A percentile compares a stretch with the other conserved stretches of the same genome.
phyloP scores from a whole-genome alignment of 1,140 invertebrate genomes.

The Drosophila lowei region DNA sequence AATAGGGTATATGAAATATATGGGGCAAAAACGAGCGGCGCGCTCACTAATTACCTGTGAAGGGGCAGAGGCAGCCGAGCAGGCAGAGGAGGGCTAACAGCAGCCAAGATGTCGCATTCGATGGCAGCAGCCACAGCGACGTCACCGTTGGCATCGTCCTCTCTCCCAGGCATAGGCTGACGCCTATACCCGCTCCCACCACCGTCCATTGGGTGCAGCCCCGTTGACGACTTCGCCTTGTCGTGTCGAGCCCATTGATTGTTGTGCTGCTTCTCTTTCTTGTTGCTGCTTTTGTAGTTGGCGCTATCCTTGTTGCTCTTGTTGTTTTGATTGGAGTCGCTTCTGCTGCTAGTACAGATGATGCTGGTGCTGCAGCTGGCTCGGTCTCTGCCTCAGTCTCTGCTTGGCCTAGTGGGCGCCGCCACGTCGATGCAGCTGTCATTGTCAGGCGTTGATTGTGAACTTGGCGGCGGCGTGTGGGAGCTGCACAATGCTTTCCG shows the following conservation, averaged over 20 bases:
- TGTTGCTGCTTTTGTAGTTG: conserved; percentile 13
- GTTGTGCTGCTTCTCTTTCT: conserved; percentile 5
- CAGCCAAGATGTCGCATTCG: conserved; percentile 59
- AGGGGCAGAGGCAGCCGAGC: conserved; percentile 65
- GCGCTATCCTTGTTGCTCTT: conserved; percentile 18
- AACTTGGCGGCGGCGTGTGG: conserved; percentile 51
- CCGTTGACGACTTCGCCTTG: conserved; percentile 48
- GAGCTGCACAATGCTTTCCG: conserved; percentile 7
- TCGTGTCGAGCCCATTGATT: conserved; percentile 56
- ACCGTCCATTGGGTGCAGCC: conserved; percentile 24
- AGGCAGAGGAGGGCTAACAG: conserved; percentile 58
- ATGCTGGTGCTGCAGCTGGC: conserved; percentile 19
- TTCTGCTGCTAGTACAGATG: conserved; percentile 18
- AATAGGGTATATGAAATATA: not conserved
- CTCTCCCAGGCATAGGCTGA: conserved; percentile 21
- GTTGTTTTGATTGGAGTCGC: conserved; percentile 13
- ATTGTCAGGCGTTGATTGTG: conserved; percentile 80
- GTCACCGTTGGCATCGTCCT: conserved; percentile 44
- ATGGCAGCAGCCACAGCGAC: conserved; percentile 47
- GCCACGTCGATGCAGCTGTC: conserved; percentile 65
- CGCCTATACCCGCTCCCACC: conserved; percentile 6
- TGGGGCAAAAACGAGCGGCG: not conserved
- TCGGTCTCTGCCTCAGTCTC: not conserved
- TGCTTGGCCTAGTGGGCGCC: conserved; percentile 35
- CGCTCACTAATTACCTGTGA: conserved; percentile 65